phyloP scores from a whole-genome alignment of 64 coral and sea anemone genomes.

The Cladopsammia gracilis region DNA sequence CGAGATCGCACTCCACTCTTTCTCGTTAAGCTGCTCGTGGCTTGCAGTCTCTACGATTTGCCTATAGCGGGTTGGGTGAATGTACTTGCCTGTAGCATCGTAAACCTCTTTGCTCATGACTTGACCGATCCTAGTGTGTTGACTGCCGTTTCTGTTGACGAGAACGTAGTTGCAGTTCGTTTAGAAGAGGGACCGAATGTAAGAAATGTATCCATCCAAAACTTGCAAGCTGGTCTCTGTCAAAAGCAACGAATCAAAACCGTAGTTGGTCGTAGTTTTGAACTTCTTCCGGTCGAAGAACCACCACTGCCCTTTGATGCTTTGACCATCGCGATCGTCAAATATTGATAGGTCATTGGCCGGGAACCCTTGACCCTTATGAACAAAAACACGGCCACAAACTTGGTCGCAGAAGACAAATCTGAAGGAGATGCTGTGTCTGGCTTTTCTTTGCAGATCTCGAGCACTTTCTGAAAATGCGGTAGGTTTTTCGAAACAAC shows the following conservation, averaged over 20 bases:
- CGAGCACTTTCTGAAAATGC: neutral
- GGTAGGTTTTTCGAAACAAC: neutral
- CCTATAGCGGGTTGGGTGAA: conserved; percentile 57
- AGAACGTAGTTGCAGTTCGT: conserved; percentile 44
- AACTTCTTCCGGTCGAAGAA: conserved; percentile 61
- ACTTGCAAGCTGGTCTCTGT: neutral
- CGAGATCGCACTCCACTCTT: conserved; percentile 25
- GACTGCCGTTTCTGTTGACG: conserved; percentile 16
- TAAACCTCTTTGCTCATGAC: conserved; percentile 25
- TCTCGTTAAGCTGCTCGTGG: neutral
- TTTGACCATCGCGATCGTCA: conserved; percentile 29
- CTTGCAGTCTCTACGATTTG: conserved; percentile 63
- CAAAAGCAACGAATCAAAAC: conserved; percentile 55
- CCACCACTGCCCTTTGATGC: neutral
- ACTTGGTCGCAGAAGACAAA: conserved; percentile 40
- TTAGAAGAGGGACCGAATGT: conserved; percentile 23
- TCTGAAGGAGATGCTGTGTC: neutral
- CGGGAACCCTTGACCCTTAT: conserved; percentile 53
- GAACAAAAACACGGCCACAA: conserved; percentile 45
- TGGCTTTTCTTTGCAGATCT: neutral
- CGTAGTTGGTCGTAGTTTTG: conserved; percentile 54
- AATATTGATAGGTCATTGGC: conserved; percentile 57
- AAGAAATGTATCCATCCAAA: conserved; percentile 29
- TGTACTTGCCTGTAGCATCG: conserved; percentile 59
- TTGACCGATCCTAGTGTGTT: conserved; percentile 19